Evolutionary conservation across 2,888 invertebrate genomes (phyloP).

Genomic region (Agrochola litura): DNA sequence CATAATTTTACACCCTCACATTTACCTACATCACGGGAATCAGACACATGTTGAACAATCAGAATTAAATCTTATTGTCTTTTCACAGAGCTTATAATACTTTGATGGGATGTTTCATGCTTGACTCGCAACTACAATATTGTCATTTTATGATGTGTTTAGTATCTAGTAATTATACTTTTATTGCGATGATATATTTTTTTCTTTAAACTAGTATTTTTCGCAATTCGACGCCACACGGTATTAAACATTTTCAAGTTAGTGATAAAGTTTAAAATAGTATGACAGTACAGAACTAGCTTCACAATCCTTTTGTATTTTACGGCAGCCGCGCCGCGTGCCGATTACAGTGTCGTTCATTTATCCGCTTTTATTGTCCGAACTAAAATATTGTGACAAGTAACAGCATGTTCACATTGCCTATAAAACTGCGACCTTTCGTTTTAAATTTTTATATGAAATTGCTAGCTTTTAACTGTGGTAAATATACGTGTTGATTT

Average conservation of each 20-base stretch:
- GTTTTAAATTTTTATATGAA: conserved; percentile 51
- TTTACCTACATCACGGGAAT: conserved; percentile 4
- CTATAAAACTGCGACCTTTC: conserved; percentile 67
- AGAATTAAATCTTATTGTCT: conserved; percentile 23
- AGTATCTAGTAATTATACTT: conserved; percentile 33
- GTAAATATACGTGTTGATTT: not conserved
- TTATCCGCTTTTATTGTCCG: conserved; percentile 74
- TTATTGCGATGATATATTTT: conserved; percentile 21
- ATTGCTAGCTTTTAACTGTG: conserved; percentile 41
- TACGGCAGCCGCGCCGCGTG: conserved; percentile 67
- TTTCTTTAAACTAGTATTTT: conserved; percentile 21
- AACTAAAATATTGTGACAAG: conserved; percentile 75
- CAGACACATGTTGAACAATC: conserved; percentile 3
- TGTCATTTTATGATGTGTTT: conserved; percentile 37
- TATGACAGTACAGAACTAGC: conserved; percentile 42
- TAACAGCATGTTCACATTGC: conserved; percentile 71
- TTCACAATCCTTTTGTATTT: conserved; percentile 66
- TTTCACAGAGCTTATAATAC: conserved; percentile 18
- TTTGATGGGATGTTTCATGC: conserved; percentile 10
- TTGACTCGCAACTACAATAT: not conserved
- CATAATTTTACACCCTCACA: conserved; percentile 49
- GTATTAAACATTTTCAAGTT: conserved; percentile 14
- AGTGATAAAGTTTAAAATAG: conserved; percentile 50
- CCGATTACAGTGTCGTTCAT: conserved; percentile 72
- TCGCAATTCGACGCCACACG: not conserved